Evolutionary conservation across 1,140 invertebrate species (phyloP).

Genomic region (Ruditapes philippinarum): DNA sequence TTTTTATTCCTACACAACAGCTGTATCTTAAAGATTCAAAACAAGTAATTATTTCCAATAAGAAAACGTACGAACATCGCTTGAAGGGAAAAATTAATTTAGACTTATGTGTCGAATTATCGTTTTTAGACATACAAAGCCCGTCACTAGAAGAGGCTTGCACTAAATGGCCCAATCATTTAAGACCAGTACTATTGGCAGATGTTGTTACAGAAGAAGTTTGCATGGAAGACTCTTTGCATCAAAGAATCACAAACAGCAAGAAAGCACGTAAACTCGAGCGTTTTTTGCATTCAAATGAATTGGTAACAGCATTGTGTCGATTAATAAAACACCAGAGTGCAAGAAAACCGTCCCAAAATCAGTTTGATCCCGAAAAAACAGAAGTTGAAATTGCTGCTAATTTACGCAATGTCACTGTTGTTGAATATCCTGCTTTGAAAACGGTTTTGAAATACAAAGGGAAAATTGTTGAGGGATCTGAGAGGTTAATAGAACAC

Average conservation of each 20-base stretch:
- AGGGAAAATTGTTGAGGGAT: not conserved
- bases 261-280: not conserved
- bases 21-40: not conserved
- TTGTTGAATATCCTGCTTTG: not conserved
- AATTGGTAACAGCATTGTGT: conserved; percentile 2
- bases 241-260: not conserved
- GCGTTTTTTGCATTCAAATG: conserved; percentile 22
- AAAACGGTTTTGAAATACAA: conserved; percentile 17
- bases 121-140: not conserved
- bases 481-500: not conserved
- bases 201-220: conserved; percentile 17
- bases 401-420: not conserved
- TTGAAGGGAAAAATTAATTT: not conserved
- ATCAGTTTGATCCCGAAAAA: not conserved
- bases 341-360: not conserved
- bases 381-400: not conserved
- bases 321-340: conserved; percentile 22
- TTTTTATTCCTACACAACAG: not conserved
- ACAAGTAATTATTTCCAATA: conserved; percentile 10
- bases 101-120: not conserved
- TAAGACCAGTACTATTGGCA: not conserved
- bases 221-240: not conserved
- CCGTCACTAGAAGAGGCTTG: not conserved
- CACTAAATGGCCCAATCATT: not conserved
- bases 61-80: not conserved